Percentiles rank a stretch among this genome's conserved stretches.
phyloP scores from a whole-genome alignment of 35 echinoderm and acorn worm genomes.

The Apostichopus californicus region DNA sequence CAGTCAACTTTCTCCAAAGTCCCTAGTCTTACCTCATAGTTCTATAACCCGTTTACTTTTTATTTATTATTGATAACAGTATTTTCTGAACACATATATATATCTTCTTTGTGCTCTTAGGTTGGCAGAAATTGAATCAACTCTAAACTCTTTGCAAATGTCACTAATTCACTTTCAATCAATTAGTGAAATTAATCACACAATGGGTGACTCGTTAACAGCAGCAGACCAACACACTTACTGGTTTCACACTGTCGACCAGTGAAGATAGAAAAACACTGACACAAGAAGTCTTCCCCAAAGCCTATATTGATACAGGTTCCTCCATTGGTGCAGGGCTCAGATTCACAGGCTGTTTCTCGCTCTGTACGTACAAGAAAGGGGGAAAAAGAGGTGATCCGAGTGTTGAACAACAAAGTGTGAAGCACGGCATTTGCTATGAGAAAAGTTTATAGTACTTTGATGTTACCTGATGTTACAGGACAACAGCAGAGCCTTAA shows the following conservation, averaged over 20 bases:
- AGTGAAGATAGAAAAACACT: conserved; percentile 33
- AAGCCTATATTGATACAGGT: conserved; percentile 12
- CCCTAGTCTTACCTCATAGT: too few species aligned
- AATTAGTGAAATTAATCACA: too few species aligned
- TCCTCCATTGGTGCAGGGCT: conserved; percentile 27
- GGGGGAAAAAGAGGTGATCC: neutral
- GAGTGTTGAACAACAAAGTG: too few species aligned
- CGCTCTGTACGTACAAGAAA: neutral
- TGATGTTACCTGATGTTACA: too few species aligned
- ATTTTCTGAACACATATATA: too few species aligned
- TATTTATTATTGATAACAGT: neutral
- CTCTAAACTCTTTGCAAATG: neutral
- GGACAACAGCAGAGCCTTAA: too few species aligned
- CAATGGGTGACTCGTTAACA: too few species aligned
- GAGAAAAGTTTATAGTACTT: too few species aligned
- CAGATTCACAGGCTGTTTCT: conserved; percentile 14
- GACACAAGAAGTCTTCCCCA: conserved; percentile 9
- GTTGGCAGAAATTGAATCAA: neutral
- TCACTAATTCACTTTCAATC: neutral
- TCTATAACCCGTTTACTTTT: neutral
- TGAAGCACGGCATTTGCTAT: too few species aligned
- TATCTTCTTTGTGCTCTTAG: too few species aligned
- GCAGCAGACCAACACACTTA: neutral
- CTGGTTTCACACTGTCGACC: conserved; percentile 21
- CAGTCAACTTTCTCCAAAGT: too few species aligned